Base-by-base conservation (phyloP, 2,113 vertebrate genomes). In the Australoheros scitulus region DNA sequence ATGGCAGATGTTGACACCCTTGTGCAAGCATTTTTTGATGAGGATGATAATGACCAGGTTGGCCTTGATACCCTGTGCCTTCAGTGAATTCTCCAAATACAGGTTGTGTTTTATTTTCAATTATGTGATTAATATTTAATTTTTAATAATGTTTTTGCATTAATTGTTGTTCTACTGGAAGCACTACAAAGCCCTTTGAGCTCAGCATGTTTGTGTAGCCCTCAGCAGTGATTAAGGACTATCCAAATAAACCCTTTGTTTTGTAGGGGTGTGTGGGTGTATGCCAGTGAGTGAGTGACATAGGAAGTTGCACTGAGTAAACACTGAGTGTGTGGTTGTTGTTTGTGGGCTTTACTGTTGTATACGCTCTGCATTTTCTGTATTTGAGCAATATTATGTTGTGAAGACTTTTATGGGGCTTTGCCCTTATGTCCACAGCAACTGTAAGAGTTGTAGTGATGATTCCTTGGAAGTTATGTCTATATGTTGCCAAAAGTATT, bases 201-300 rank as follows among this genome's bases (percentile, higher is more conserved):
- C 76, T 76, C 61, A 29, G 85, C 76, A 11, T 89, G 87, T 90
- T 91, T 82, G 80, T 77, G 61, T 76, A 87, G 81, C 80, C 81
- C 85, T 89, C 70, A 84, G 79, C 78, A 77, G 81, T 89, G 80
- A 92, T 91, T 89, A 92, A 80, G 80, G 85, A 85, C 87, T 64
- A 58, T 89, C 63, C 77, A 90, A 90, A 88, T 87, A 83, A 88
- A 80, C 65, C 72, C 79, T 80, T 72, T 79, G 57, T 61, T 89
- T 86, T 76, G 80, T 52, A 85, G 70, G 65, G 61, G 64, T 83
- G 79, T 82, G 87, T 90, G 86, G 88, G 83, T 80, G 77, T 68
- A 26, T 55, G 57, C 59, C 77, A 88, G 59, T 32, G 20, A 82
- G 52, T 89, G 82, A 93, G 72, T 84, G 89, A 89, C 91, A 89